Percentiles rank a stretch among this genome's conserved stretches.
phyloP scores from a whole-genome alignment of 2,888 invertebrate species.

The Diadegma fenestrale region DNA sequence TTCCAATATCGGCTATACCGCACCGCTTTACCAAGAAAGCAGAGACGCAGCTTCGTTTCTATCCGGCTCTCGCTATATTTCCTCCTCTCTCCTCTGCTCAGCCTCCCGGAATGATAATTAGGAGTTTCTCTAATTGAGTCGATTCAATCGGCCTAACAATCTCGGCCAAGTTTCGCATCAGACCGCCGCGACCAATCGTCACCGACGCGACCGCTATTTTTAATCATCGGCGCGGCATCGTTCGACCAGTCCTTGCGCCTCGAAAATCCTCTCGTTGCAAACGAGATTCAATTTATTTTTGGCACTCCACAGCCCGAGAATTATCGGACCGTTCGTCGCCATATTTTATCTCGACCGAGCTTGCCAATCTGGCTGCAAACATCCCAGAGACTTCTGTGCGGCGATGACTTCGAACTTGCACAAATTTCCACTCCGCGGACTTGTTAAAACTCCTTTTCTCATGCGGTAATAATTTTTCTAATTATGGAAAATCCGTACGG shows the following conservation, averaged over 20 bases:
- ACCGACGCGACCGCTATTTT: conserved; percentile 66
- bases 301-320: neutral
- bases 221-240: conserved; percentile 67
- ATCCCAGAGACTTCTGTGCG: neutral
- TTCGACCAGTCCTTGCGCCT: conserved; percentile 8
- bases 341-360: conserved; percentile 3
- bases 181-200: conserved; percentile 42
- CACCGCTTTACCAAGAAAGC: conserved; percentile 35
- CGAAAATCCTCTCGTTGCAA: neutral
- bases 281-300: conserved; percentile 30
- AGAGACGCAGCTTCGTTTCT: conserved; percentile 26
- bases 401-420: neutral
- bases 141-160: conserved; percentile 77
- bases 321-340: conserved; percentile 8
- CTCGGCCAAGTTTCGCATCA: conserved; percentile 40
- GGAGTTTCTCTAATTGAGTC: conserved; percentile 80
- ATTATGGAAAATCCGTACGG: neutral
- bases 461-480: neutral
- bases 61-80: neutral
- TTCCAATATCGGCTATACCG: conserved; percentile 77
- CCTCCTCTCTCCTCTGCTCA: neutral
- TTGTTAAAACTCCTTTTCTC: neutral
- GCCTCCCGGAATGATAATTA: conserved; percentile 77
- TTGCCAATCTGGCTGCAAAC: neutral
- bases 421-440: neutral